Conservation (phyloP, 1,140 invertebrate genomes). For the Heliconius himera region DNA sequence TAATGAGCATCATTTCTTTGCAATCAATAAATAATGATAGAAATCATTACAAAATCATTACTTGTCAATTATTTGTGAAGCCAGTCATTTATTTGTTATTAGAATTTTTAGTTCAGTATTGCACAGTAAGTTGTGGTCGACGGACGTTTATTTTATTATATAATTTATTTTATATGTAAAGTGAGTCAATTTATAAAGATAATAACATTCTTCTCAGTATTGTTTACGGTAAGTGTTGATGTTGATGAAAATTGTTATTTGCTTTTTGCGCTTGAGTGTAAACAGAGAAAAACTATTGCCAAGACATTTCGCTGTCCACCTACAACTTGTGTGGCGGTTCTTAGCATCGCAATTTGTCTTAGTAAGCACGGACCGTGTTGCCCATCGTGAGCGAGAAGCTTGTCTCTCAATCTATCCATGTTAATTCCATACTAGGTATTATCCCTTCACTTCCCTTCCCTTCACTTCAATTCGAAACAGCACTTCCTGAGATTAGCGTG, state of each 20-base stretch:
- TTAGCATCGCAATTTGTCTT: too few relatives aligned
- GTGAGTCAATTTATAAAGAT: background rate
- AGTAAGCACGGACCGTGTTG: too few relatives aligned
- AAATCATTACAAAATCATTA: slow-evolving; percentile 9
- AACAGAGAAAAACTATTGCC: background rate
- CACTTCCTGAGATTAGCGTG: too few relatives aligned
- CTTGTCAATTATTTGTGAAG: background rate
- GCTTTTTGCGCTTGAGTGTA: background rate
- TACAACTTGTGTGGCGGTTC: too few relatives aligned
- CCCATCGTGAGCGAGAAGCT: too few relatives aligned
- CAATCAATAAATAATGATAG: slow-evolving; percentile 1
- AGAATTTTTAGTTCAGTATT: background rate
- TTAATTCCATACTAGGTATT: too few relatives aligned
- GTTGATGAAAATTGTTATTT: background rate
- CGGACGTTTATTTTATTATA: background rate
- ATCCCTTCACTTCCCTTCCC: too few relatives aligned
- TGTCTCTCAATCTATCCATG: too few relatives aligned
- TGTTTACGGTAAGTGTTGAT: background rate
- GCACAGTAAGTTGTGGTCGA: background rate
- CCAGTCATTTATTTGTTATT: background rate
- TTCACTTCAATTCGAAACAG: too few relatives aligned
- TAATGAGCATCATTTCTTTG: background rate
- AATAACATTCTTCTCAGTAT: background rate
- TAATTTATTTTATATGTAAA: background rate
- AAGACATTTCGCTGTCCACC: background rate